phyloP scores from a whole-genome alignment of 2,113 vertebrate genomes.

The Calyptomena viridis region DNA sequence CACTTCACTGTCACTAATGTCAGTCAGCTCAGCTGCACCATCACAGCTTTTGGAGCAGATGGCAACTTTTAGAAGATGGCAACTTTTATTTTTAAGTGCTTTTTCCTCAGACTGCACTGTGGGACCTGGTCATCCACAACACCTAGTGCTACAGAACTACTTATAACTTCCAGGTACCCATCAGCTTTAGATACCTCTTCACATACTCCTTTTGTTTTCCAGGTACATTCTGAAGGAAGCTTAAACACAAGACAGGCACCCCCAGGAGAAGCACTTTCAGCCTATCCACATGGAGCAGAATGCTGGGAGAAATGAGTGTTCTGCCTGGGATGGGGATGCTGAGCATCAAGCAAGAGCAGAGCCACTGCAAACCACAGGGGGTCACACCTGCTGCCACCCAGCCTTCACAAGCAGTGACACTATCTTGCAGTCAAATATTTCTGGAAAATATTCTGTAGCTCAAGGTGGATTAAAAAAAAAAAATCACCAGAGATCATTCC shows the following conservation, averaged over 20 bases:
- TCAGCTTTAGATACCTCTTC: background rate
- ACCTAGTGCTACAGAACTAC: background rate
- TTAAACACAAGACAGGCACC: background rate
- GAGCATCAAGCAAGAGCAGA: background rate
- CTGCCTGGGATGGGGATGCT: too few species aligned
- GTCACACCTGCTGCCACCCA: background rate
- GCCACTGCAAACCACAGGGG: background rate
- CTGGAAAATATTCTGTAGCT: background rate
- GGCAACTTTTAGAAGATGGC: background rate
- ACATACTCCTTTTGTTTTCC: background rate
- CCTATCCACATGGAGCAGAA: rapidly evolving
- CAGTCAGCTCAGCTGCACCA: background rate
- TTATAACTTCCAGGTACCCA: background rate
- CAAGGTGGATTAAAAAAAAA: background rate
- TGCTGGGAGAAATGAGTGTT: background rate
- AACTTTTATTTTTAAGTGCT: background rate
- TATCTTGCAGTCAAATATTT: background rate
- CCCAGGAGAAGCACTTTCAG: background rate
- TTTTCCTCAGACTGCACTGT: background rate
- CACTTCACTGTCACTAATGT: background rate
- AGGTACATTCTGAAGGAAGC: background rate
- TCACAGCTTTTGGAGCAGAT: background rate
- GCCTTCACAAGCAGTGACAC: background rate
- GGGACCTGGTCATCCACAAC: background rate
- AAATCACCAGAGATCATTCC: background rate